phyloP scores from a whole-genome alignment of 1,140 invertebrate species.

The Cepaea nemoralis region DNA sequence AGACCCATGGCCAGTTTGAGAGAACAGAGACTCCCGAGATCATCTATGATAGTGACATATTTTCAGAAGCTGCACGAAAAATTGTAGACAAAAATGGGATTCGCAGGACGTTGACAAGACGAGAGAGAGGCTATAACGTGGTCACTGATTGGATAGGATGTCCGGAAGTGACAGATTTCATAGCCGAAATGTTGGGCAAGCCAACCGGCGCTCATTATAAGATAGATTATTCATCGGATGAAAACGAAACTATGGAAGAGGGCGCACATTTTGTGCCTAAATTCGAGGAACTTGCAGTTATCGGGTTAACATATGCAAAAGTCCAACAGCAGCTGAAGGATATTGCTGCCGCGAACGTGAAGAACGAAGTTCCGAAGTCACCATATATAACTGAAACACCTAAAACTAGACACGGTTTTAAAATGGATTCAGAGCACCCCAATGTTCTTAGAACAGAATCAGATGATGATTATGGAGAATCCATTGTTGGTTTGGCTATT shows the following conservation, averaged over 20 bases:
- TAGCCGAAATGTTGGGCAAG: constrained; percentile 12
- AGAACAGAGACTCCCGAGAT: constrained; percentile 5
- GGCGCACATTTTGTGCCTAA: neutral
- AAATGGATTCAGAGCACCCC: no score
- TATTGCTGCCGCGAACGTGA: no score
- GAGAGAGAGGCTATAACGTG: constrained; percentile 7
- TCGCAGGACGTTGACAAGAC: neutral
- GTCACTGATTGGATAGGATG: constrained; percentile 31
- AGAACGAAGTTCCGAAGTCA: no score
- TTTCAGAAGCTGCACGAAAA: neutral
- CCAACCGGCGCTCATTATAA: neutral
- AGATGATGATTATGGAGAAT: neutral
- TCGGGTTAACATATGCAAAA: neutral
- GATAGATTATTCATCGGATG: no score
- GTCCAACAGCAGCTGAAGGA: neutral
- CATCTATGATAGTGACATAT: neutral
- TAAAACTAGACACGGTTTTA: neutral
- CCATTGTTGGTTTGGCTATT: neutral
- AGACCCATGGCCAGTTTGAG: neutral
- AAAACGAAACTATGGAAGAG: no score
- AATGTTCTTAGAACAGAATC: no score
- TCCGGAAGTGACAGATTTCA: constrained; percentile 33
- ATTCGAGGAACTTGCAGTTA: neutral
- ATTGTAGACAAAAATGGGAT: neutral
- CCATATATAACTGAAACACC: neutral